A percentile compares a stretch with the other conserved stretches of the same genome.
Conservation (phyloP, 30 jellyfish, hydroid and myxozoan genomes). For the Catostylus mosaicus region DNA sequence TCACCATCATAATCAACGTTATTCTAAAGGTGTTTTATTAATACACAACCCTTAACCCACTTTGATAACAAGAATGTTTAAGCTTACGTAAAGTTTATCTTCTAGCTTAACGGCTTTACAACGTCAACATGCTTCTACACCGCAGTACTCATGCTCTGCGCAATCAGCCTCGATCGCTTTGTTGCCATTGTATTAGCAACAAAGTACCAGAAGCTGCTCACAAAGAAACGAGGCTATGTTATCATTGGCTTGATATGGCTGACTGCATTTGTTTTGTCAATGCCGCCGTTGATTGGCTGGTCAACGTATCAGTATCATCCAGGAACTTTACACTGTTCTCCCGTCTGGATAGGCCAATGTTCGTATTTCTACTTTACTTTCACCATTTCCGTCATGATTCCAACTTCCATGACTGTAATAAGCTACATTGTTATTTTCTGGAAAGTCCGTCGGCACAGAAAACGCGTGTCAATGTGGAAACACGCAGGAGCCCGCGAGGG, state of each 20-base stretch:
- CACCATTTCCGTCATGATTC: slow-evolving; percentile 47
- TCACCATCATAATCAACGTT: too few relatives aligned
- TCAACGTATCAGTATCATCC: slow-evolving; percentile 67
- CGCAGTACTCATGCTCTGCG: slow-evolving; percentile 62
- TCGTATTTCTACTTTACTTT: slow-evolving; percentile 61
- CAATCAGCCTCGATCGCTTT: slow-evolving; percentile 63
- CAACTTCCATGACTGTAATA: slow-evolving; percentile 41
- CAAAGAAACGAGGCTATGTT: slow-evolving; percentile 37
- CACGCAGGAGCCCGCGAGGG: neutral
- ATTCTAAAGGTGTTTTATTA: too few relatives aligned
- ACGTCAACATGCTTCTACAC: slow-evolving; percentile 64
- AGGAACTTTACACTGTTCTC: slow-evolving; percentile 79
- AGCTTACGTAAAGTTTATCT: too few relatives aligned
- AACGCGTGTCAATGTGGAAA: slow-evolving; percentile 65
- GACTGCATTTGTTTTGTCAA: slow-evolving; percentile 34
- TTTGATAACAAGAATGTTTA: too few relatives aligned
- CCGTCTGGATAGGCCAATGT: slow-evolving; percentile 63
- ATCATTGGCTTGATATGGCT: slow-evolving; percentile 51
- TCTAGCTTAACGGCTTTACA: slow-evolving; percentile 65
- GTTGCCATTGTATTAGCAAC: slow-evolving; percentile 72
- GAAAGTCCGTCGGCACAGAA: slow-evolving; percentile 66
- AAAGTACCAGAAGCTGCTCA: slow-evolving; percentile 49
- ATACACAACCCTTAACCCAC: too few relatives aligned
- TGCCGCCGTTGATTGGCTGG: slow-evolving; percentile 84
- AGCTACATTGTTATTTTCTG: slow-evolving; percentile 61